Conservation (phyloP, 2,888 invertebrate genomes). For the Pollenia griseotomentosa region DNA sequence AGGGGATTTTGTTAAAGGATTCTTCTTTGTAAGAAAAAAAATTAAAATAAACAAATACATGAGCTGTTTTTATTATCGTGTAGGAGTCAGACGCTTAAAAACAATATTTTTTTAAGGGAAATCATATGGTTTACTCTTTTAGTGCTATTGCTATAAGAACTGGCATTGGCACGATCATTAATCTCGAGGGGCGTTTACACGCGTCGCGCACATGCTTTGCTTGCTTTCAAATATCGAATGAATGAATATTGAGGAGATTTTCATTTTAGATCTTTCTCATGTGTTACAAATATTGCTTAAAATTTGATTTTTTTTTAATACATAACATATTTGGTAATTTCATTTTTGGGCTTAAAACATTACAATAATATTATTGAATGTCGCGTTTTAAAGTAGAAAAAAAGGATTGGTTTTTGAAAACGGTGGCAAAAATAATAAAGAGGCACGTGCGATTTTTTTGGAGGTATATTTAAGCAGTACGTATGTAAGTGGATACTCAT, state of each 20-base stretch:
- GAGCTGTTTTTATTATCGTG: conserved; percentile 14
- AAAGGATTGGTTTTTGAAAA: not conserved
- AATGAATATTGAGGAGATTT: conserved; percentile 32
- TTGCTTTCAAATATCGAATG: conserved; percentile 50
- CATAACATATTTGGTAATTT: conserved; percentile 78
- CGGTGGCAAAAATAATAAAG: conserved; percentile 5
- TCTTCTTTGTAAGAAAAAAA: conserved; percentile 20
- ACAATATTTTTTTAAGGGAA: conserved; percentile 56
- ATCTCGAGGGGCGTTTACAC: conserved; percentile 80
- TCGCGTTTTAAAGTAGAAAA: not conserved
- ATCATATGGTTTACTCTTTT: not conserved
- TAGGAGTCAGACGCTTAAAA: conserved; percentile 28
- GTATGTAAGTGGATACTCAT: too few relatives aligned
- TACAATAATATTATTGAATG: conserved; percentile 49
- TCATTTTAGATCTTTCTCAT: conserved; percentile 52
- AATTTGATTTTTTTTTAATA: conserved; percentile 73
- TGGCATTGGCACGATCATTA: conserved; percentile 75
- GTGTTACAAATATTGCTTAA: conserved; percentile 48
- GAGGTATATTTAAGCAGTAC: conserved; percentile 1
- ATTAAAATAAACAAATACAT: conserved; percentile 68
- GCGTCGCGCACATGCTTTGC: conserved; percentile 76
- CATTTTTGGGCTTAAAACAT: conserved; percentile 66
- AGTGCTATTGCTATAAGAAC: not conserved
- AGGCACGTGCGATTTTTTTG: conserved; percentile 47
- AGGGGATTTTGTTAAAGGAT: conserved; percentile 41